Percentiles rank a stretch among this genome's conserved stretches.
Conservation (phyloP, 2,113 vertebrate genomes). For the Scopus umbretta region DNA sequence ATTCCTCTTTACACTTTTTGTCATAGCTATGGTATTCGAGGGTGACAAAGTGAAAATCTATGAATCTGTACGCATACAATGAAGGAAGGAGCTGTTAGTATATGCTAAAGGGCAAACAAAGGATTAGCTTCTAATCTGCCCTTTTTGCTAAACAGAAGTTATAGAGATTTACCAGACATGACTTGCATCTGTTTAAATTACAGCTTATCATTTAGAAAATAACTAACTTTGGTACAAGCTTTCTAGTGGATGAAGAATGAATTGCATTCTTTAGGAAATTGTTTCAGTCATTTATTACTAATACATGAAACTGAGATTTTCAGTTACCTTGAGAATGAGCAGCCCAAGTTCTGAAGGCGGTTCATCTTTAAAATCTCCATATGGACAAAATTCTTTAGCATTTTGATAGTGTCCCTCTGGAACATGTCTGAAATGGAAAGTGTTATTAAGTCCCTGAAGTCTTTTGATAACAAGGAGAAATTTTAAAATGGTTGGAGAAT, state of each 20-base stretch:
- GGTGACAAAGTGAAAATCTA: background rate
- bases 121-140: slow-evolving; percentile 32
- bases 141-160: slow-evolving; percentile 25
- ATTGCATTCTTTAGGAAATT: background rate
- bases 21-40: slow-evolving; percentile 1
- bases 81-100: background rate
- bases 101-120: background rate
- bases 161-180: slow-evolving; percentile 7
- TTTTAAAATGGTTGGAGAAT: background rate
- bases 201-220: background rate
- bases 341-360: background rate
- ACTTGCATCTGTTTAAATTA: slow-evolving; percentile 18
- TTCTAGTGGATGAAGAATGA: background rate
- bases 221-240: background rate
- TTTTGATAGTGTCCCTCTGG: background rate
- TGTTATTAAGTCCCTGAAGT: background rate
- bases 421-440: background rate
- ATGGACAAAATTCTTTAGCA: background rate
- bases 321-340: background rate
- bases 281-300: background rate
- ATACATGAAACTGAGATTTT: background rate
- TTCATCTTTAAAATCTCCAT: background rate
- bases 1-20: background rate
- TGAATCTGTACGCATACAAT: fast-evolving
- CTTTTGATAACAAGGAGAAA: background rate